phyloP scores from a whole-genome alignment of 1,140 invertebrate genomes.

The Trichonephila clavata region DNA sequence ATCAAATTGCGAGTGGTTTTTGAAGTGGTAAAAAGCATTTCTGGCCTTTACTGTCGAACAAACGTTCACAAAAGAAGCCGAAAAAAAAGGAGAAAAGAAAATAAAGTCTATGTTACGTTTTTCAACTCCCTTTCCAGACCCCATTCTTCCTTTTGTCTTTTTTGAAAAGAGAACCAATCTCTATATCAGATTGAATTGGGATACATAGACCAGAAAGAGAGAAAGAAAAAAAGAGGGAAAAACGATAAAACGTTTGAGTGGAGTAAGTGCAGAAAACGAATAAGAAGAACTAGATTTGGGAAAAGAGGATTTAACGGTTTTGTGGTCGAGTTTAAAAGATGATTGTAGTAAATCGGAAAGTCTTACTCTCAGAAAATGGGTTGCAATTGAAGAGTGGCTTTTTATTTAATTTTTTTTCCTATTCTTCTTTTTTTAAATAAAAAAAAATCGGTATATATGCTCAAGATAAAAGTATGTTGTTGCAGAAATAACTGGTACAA shows the following conservation, averaged over 20 bases:
- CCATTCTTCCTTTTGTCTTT: slow-evolving; percentile 28
- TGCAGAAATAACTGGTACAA: neutral
- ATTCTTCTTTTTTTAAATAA: neutral
- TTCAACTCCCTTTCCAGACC: slow-evolving; percentile 4
- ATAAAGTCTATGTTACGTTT: slow-evolving; percentile 38
- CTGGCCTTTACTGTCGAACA: neutral
- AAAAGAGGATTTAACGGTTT: slow-evolving; percentile 75
- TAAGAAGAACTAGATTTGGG: slow-evolving; percentile 73
- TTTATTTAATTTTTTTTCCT: neutral
- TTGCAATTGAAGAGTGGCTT: slow-evolving; percentile 49
- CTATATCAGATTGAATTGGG: slow-evolving; percentile 61
- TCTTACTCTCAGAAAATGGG: slow-evolving; percentile 41
- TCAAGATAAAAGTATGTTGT: neutral
- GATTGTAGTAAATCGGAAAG: slow-evolving; percentile 69
- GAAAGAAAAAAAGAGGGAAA: slow-evolving; percentile 25
- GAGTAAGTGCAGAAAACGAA: slow-evolving; percentile 43
- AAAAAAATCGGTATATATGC: too few species aligned
- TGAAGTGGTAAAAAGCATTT: neutral
- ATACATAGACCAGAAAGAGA: slow-evolving; percentile 62
- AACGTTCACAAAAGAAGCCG: neutral
- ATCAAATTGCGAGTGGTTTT: neutral
- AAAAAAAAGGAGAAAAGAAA: neutral
- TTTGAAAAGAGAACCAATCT: slow-evolving; percentile 62
- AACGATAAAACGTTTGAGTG: slow-evolving; percentile 33
- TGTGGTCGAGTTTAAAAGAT: slow-evolving; percentile 75